These are phyloP conservation scores for Saiga tatarica DNA, from an alignment of 2,113 vertebrate species.

Conservation along the genomic window DNA sequence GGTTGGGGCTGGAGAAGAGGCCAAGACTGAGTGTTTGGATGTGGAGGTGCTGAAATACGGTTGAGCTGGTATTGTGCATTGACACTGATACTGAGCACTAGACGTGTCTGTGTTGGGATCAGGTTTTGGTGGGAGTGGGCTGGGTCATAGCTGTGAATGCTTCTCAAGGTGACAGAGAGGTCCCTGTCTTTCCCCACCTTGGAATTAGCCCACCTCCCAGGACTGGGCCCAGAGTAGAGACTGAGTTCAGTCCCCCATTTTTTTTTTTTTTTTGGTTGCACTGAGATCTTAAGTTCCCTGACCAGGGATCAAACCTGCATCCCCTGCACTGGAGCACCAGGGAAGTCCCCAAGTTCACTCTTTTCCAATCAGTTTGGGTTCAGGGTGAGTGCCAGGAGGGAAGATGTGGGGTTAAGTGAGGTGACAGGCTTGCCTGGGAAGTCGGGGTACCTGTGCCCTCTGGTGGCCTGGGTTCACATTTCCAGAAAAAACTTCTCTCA, in stretches of 20 bases:
- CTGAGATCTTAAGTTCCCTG: neutral
- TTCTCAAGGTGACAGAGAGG: neutral
- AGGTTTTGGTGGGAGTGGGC: neutral
- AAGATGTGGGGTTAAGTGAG: slow-evolving; percentile 42
- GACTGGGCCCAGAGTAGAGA: neutral
- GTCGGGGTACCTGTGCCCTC: slow-evolving; percentile 44
- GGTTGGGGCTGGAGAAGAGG: neutral
- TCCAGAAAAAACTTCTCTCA: neutral
- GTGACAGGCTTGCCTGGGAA: slow-evolving; percentile 33
- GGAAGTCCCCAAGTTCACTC: neutral
- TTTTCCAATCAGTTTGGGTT: neutral
- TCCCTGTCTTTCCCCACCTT: neutral
- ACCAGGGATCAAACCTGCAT: neutral
- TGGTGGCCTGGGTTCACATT: slow-evolving; percentile 18
- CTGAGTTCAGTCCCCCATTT: neutral
- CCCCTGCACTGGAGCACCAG: neutral
- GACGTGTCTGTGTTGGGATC: neutral
- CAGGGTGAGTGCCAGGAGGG: slow-evolving; percentile 1
- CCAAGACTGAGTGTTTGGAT: neutral
- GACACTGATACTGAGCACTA: neutral
- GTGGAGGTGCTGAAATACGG: neutral
- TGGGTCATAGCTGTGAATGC: neutral
- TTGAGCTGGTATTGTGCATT: no score
- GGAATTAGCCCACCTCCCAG: neutral
- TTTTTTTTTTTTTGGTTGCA: neutral